phyloP scores from a whole-genome alignment of 2,797 vertebrate genomes.

The Hozukius guyotensis region DNA sequence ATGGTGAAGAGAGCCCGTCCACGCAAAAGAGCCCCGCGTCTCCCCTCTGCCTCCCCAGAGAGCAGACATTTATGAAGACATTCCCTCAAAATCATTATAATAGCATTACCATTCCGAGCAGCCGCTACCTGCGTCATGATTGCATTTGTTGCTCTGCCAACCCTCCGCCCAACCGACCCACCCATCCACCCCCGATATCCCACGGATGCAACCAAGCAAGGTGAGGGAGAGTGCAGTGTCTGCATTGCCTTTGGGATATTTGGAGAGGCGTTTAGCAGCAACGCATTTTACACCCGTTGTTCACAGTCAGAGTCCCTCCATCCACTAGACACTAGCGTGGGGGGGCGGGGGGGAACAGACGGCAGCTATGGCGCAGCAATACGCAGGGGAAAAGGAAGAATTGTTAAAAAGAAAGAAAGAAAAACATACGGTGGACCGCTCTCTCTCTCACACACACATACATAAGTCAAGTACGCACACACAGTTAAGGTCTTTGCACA shows the following conservation, averaged over 20 bases:
- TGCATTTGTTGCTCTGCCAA: constrained; percentile 64
- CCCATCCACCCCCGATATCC: constrained; percentile 11
- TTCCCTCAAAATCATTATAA: constrained; percentile 79
- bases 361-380: constrained; percentile 44
- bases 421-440: neutral
- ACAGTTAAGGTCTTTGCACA: neutral
- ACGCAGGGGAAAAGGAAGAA: constrained; percentile 22
- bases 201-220: constrained; percentile 27
- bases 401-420: constrained; percentile 7
- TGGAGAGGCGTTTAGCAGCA: constrained; percentile 53
- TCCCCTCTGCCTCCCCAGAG: constrained; percentile 65
- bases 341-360: neutral
- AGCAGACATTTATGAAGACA: constrained; percentile 86
- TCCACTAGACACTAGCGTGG: neutral
- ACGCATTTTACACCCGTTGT: constrained; percentile 50
- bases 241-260: constrained; percentile 54
- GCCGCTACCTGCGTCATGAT: constrained; percentile 69
- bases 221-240: constrained; percentile 49
- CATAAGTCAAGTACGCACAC: neutral
- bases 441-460: neutral
- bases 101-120: constrained; percentile 78
- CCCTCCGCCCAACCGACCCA: constrained; percentile 10
- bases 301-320: constrained; percentile 46
- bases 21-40: constrained; percentile 38
- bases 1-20: constrained; percentile 72